Base-by-base conservation (phyloP, 2,113 vertebrate genomes). In the Spea bombifrons region DNA sequence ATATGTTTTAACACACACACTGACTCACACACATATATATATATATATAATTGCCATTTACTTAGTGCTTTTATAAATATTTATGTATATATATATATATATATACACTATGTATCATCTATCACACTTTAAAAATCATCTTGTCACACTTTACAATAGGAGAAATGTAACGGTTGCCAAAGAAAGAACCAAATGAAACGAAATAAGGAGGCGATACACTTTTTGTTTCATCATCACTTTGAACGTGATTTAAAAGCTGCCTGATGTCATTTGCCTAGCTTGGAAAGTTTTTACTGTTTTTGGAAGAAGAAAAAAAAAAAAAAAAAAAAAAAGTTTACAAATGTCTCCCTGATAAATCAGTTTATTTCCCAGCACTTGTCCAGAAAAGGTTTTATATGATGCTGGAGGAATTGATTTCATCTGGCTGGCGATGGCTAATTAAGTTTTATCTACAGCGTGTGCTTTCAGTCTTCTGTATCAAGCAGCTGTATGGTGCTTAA, bases 341-440 rank as follows among this genome's bases (percentile, higher is more conserved):
- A 73, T 30, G 64, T n/a, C 50, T n/a, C 30, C 43, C 30, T 73
- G 65, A 68, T 78, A 68, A 69, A 74, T 76, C 59, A 81, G 75
- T 82, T 81, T 83, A 59, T 73, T 79, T 64, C 74, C 84, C 63
- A 66, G 69, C 46, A 83, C 53, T 75, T 68, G 17, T n/a, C 45
- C 46, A 64, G 76, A 83, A n/a, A 82, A 9, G 74, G 80, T 86
- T 83, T 76, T 61, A 15, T 79, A 78, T 84, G 79, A 81, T 77
- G 76, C 10, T 0, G 0, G 44, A 68, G 75, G 66, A 53, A 75
- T 84, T 82, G 75, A 71, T 84, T 71, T 86, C 81, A 72, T 84
- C 73, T 83, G 71, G 75, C 83, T 52, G 2, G 0, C 82, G 68
- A 83, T 84, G 81, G 71, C 71, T 89, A 84, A 90, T 89, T 88